Conservation (phyloP, 2,113 vertebrate genomes). For the Verasper variegatus region DNA sequence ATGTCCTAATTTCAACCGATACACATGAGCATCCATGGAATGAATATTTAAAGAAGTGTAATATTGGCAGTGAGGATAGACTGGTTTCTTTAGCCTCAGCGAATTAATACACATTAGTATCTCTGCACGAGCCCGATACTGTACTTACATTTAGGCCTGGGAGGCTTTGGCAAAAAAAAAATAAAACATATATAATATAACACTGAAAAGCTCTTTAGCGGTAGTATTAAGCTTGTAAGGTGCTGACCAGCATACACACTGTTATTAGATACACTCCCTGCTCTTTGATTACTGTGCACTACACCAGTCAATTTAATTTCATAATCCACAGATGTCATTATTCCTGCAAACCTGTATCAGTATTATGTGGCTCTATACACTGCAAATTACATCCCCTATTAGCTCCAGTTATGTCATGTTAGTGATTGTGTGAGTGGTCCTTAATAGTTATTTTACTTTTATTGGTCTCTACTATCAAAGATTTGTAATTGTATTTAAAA, state of each 20-base stretch:
- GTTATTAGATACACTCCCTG: conserved; percentile 29
- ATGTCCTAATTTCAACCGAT: neutral
- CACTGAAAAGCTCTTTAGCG: conserved; percentile 4
- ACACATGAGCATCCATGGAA: neutral
- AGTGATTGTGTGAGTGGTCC: neutral
- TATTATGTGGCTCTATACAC: neutral
- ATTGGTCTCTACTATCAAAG: neutral
- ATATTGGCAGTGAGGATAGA: neutral
- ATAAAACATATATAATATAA: neutral
- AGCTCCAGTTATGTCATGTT: conserved; percentile 1
- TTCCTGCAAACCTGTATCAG: conserved; percentile 3
- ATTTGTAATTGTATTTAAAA: neutral
- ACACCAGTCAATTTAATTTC: conserved; percentile 24
- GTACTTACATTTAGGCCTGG: conserved; percentile 1
- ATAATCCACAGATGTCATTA: conserved; percentile 34
- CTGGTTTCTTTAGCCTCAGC: neutral
- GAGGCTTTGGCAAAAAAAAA: neutral
- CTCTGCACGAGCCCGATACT: neutral
- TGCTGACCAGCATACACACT: conserved; percentile 12
- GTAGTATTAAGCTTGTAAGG: conserved; percentile 1
- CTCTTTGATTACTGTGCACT: conserved; percentile 31
- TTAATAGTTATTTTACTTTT: neutral
- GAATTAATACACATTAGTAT: conserved; percentile 18
- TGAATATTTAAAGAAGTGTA: neutral
- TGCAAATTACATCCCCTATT: neutral